Base-by-base conservation (phyloP, 2,797 vertebrate species). In the Clangula hyemalis region DNA sequence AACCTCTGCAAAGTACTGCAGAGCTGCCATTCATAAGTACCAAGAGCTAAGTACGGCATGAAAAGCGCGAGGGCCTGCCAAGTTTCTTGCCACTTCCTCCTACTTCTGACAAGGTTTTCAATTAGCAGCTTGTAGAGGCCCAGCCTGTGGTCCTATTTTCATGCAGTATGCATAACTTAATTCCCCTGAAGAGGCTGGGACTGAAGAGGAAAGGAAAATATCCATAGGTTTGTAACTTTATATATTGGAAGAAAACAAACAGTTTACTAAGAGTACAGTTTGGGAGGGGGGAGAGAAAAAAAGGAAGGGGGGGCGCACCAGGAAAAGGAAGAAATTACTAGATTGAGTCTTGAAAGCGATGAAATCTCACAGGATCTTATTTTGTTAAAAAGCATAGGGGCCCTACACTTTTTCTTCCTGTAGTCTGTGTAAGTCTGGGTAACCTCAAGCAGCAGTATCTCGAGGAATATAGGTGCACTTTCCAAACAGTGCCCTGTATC, bases 71-170 rank as follows among this genome's bases (percentile, higher is more conserved):
- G 47, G 69, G 49, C 70, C 78, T 97, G 92, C 97, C 96, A 97
- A 93, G 41, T 86, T 87, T 74, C 91, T 87, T 93, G 95, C 89
- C 77, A 92, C 90, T 97, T 97, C 93, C 92, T 96, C 91, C 88
- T 90, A 89, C 87, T 97, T 96, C 92, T 97, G 96, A 97, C 94
- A 94, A 86, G 91, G 94, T 97, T 97, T 97, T 97, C 97, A 97
- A 95, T 98, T 97, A 98, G 95, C 96, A 97, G 94, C 97, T 97
- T 97, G 97, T 97, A 97, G 96, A 91, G 93, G 68, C 83, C 91
- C 76, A 68, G 96, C 77, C 90, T 97, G 96, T 87, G 96, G 95
- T 89, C 95, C 89, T 95, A 64, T 90, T 96, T 97, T 95, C 94
- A 97, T 95, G 94, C 78, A 91, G 58, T 38, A 80, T 68, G 90